Conservation (phyloP, 2,113 vertebrate species). For the Numenius arquata region DNA sequence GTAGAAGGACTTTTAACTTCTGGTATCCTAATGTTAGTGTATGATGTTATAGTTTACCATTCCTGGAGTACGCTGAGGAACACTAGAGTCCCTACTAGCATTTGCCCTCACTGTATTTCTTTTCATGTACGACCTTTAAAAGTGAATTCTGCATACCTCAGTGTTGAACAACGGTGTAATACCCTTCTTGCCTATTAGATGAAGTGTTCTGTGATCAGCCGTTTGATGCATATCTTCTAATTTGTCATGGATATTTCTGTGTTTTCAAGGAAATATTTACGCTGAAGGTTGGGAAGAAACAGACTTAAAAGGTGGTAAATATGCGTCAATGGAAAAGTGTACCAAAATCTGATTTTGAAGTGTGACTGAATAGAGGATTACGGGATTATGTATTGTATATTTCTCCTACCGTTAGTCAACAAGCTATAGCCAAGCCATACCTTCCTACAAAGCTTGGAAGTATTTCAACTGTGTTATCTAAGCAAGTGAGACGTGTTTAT, state of each 20-base stretch:
- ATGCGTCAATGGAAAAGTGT: not conserved
- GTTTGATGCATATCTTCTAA: not conserved
- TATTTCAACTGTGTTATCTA: not conserved
- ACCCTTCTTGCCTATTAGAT: not conserved
- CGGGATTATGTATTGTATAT: not conserved
- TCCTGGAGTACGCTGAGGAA: not conserved
- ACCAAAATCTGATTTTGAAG: not conserved
- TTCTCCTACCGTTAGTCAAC: not conserved
- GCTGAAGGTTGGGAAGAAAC: not conserved
- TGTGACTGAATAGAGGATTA: not conserved
- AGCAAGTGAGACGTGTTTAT: not conserved
- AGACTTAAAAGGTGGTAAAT: conserved; percentile 16
- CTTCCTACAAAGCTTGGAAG: not conserved
- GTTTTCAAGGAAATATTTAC: conserved; percentile 5
- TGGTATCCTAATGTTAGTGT: not conserved
- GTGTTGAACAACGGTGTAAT: not conserved
- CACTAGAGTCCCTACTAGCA: accelerated
- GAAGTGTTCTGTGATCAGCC: not conserved
- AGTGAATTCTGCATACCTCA: not conserved
- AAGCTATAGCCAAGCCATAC: not conserved
- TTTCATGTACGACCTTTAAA: not conserved
- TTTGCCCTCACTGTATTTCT: not conserved
- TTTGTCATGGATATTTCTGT: not conserved
- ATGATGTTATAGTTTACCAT: not conserved
- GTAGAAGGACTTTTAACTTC: not conserved